Evolutionary conservation across 2,113 vertebrate genomes (phyloP).

Genomic region (Pangasianodon hypophthalmus): DNA sequence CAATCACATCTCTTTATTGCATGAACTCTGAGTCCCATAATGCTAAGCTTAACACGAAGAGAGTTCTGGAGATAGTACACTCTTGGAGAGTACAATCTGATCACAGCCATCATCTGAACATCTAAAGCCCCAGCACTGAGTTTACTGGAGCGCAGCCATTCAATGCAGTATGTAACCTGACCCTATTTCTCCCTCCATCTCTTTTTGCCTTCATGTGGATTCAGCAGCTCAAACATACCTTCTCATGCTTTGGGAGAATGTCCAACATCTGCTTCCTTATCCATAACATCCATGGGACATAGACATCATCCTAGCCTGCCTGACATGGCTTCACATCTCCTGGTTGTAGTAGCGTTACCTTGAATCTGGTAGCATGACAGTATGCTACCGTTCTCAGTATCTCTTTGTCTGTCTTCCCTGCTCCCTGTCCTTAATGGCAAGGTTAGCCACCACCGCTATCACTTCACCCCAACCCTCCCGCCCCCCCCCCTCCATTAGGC

Average conservation of each 20-base stretch:
- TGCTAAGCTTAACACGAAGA: background rate
- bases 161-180: conserved; percentile 35
- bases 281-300: conserved; percentile 1
- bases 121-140: background rate
- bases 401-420: conserved; percentile 14
- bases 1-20: background rate
- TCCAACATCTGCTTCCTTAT: conserved; percentile 9
- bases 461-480: conserved; percentile 32
- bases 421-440: conserved; percentile 61
- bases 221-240: conserved; percentile 48
- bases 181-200: background rate
- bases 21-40: background rate
- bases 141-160: conserved; percentile 1
- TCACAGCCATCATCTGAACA: background rate
- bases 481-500: conserved; percentile 60
- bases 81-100: background rate
- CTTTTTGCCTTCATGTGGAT: background rate
- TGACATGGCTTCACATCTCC: background rate
- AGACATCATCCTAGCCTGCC: background rate
- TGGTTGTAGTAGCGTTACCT: background rate
- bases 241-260: conserved; percentile 50
- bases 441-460: conserved; percentile 58
- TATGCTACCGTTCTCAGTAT: conserved; percentile 14
- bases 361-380: background rate
- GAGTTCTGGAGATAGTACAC: background rate